Evolutionary conservation across 2,888 invertebrate genomes (phyloP).

Genomic region (Aproaerema taeniolella): DNA sequence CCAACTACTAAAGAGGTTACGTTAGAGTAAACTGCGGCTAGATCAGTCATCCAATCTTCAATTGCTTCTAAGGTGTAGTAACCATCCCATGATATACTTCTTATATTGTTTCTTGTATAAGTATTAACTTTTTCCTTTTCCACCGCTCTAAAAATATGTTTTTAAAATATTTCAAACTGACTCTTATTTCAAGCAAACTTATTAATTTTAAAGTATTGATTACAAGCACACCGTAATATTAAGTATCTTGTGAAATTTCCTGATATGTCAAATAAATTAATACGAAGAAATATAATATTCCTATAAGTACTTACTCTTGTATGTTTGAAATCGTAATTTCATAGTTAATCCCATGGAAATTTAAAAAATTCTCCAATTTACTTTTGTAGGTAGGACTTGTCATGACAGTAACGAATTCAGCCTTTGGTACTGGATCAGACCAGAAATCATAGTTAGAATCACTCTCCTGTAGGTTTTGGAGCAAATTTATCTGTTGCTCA

Average conservation of each 20-base stretch:
- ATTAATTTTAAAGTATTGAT: no score
- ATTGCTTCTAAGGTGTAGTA: conserved; percentile 80
- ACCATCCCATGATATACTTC: conserved; percentile 72
- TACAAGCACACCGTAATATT: no score
- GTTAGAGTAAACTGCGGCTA: conserved; percentile 59
- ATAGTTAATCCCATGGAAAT: conserved; percentile 23
- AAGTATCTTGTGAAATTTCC: neutral
- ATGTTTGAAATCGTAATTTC: neutral
- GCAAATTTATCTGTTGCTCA: conserved; percentile 56
- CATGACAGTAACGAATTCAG: conserved; percentile 55
- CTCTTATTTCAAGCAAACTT: no score
- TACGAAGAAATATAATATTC: neutral
- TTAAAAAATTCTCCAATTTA: no score
- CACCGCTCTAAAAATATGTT: conserved; percentile 69
- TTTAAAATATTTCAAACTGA: no score
- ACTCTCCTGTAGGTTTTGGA: conserved; percentile 60
- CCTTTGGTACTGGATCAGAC: conserved; percentile 45
- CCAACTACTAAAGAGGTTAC: conserved; percentile 52
- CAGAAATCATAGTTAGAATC: conserved; percentile 62
- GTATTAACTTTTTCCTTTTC: conserved; percentile 57
- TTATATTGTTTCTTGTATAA: conserved; percentile 36
- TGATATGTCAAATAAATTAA: neutral
- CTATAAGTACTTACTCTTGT: conserved; percentile 3
- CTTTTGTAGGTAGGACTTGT: conserved; percentile 51
- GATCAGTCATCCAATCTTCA: conserved; percentile 74